These are phyloP conservation scores for Reinhardtius hippoglossoides DNA, from an alignment of 2,113 vertebrate genomes.

Conservation along the genomic window DNA sequence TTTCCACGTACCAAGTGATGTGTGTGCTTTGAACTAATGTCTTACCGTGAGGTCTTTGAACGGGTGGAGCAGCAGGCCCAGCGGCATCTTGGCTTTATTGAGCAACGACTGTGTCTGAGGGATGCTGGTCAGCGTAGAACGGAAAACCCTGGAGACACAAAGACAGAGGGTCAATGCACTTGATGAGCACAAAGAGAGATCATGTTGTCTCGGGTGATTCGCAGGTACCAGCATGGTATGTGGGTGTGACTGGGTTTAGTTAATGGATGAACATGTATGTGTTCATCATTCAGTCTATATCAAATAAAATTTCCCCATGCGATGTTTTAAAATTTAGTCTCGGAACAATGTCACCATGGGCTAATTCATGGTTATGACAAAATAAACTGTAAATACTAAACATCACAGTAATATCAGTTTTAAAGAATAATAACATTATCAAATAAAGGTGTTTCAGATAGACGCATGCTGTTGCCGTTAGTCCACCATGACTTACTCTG, in stretches of 20 bases:
- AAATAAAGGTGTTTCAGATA: neutral
- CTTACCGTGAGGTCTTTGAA: conserved; percentile 97
- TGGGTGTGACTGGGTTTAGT: neutral
- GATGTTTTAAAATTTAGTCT: no score
- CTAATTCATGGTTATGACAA: no score
- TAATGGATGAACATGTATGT: no score
- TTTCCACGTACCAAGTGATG: neutral
- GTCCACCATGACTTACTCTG: conserved; percentile 83
- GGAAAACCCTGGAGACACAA: conserved; percentile 87
- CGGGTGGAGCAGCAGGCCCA: conserved; percentile 96
- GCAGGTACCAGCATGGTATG: neutral
- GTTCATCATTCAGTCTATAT: no score
- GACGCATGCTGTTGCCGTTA: neutral
- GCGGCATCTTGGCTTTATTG: conserved; percentile 97
- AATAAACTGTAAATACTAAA: neutral
- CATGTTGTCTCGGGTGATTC: neutral
- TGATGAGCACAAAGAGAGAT: neutral
- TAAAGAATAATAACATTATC: neutral
- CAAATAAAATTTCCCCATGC: no score
- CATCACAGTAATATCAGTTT: neutral
- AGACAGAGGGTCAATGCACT: neutral
- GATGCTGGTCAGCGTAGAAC: conserved; percentile 94
- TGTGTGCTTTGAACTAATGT: neutral
- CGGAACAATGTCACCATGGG: no score
- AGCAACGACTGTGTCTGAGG: conserved; percentile 96